Base-by-base conservation (phyloP, 2,113 vertebrate genomes). In the Speoplatyrhinus poulsoni region DNA sequence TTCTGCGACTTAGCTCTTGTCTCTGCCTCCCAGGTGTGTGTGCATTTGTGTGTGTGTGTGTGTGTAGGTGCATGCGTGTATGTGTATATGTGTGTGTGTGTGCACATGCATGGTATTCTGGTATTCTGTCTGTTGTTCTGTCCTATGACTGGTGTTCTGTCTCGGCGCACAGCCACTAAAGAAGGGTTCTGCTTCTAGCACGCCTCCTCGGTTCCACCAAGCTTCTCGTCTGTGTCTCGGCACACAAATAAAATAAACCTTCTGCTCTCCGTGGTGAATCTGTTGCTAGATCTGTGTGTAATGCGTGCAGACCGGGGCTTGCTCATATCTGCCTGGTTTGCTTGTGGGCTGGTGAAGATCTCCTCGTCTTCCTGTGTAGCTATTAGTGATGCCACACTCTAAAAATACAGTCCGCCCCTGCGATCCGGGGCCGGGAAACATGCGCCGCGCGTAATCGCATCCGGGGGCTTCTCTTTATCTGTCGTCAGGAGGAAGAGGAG, bases 301-400 rank as follows among this genome's bases (percentile, higher is more conserved):
- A 85, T 78, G 85, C 79, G 76, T 82, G 84, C 76, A 78, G 82
- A 79, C 7, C 7, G n/a, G 67, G 46, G 74, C 68, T 72, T 48
- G 77, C 81, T 86, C 76, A 61, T 82, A 84, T 89, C 77, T 85
- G 81, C 72, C 80, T 84, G 82, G 63, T 62, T 67, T 73, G 82
- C 77, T 65, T 73, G 88, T 84, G 86, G 85, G 85, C 63, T 82
- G 77, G 82, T 84, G 79, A 85, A 87, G 86, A 87, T 84, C 84
- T 16, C 12, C 84, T 81, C 81, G 68, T 89, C 83, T 80, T 80
- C 76, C 78, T 82, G 81, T 83, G 80, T 77, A 87, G 81, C 86
- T 83, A 90, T 88, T 90, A 88, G 88, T 84, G 85, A 90, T 85
- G 86, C 82, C 84, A 81, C 82, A 83, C 82, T 85, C 88, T 84